Conservation (phyloP, 2,797 vertebrate genomes). For the Rhynchonycteris naso region DNA sequence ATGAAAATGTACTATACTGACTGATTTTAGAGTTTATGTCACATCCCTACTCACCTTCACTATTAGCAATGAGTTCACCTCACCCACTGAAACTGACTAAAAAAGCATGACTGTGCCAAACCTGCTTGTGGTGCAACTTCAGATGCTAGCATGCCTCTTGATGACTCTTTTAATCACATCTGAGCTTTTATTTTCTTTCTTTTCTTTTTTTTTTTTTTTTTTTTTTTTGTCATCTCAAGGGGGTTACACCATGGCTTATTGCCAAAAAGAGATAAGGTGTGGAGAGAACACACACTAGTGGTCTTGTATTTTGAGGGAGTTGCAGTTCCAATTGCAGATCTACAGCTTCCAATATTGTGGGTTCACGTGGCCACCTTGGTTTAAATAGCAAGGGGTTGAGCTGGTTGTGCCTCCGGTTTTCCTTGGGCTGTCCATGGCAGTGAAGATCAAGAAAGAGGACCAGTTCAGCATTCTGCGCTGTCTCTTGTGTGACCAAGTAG, state of each 20-base stretch:
- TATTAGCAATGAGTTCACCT: slow-evolving; percentile 79
- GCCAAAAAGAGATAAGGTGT: slow-evolving; percentile 91
- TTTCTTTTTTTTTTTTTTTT: slow-evolving; percentile 77
- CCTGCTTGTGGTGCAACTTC: slow-evolving; percentile 87
- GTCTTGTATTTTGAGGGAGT: slow-evolving; percentile 89
- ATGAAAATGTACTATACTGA: slow-evolving; percentile 84
- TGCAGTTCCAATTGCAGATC: slow-evolving; percentile 85
- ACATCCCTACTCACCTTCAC: slow-evolving; percentile 86
- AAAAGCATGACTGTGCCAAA: slow-evolving; percentile 92
- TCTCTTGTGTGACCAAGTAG: slow-evolving; percentile 76
- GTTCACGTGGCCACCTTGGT: slow-evolving; percentile 76
- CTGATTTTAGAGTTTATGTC: slow-evolving; percentile 85
- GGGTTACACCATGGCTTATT: slow-evolving; percentile 99
- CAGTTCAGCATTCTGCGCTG: slow-evolving; percentile 58
- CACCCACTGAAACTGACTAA: slow-evolving; percentile 88
- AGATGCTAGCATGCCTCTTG: slow-evolving; percentile 85
- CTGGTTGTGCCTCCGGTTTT: slow-evolving; percentile 78
- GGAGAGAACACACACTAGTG: slow-evolving; percentile 82
- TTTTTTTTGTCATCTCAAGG: slow-evolving; percentile 92
- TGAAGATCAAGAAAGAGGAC: slow-evolving; percentile 76
- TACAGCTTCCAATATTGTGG: slow-evolving; percentile 84
- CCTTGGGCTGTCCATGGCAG: slow-evolving; percentile 80
- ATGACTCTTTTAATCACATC: slow-evolving; percentile 76
- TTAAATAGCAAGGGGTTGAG: slow-evolving; percentile 66
- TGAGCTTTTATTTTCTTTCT: slow-evolving; percentile 84